Base-by-base conservation (phyloP, 2,888 invertebrate genomes). In the Plutella xylostella region DNA sequence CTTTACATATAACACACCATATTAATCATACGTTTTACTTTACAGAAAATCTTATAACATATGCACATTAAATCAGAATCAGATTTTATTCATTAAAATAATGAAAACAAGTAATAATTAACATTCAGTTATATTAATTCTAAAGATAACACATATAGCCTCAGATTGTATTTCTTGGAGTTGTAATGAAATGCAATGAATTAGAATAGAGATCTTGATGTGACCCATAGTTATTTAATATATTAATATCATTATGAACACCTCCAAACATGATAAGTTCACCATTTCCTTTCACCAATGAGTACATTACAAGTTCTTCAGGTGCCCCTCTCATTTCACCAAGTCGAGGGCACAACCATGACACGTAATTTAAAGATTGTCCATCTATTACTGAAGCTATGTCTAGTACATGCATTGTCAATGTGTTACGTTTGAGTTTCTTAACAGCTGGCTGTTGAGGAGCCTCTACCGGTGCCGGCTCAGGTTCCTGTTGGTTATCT, bases 231-330 rank as follows among this genome's bases (percentile, higher is more conserved):
- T 72, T 75, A 61, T 88, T 88, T 50, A 88, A 70, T 49, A 89
- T 86, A 50, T 85, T 85, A 46, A 87, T 86, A 66, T 93, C 92
- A 68, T 93, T 94, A 58, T 92, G 90, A 53, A 97, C 94, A 47
- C 97, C 98, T n/a, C 97, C 97, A 82, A 98, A 97, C 87, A 98
- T 91, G 44, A 98, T 91, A 21, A 98, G 75, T 82, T 98, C 97
- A 11, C 94, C 94, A 64, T 94, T 92, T 12, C 96, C 97, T 52
- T 91, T 89, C 4, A 96, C 91, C 56, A 97, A 86, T 25, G 95
- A 92, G 67, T 97, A 97, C 60, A 97, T 87, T 53, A 97, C 92
- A 41, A 95, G 89, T 65, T 97, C 94, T 65, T 96, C 94, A 0
- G 97, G 96, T 21, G 90, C 89, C 35, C 89, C 89, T 47, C 76